Evolutionary conservation across 2,113 vertebrate genomes (phyloP), one percentile per base, ranked within the genome.

Genomic region (Daubentonia madagascariensis): DNA sequence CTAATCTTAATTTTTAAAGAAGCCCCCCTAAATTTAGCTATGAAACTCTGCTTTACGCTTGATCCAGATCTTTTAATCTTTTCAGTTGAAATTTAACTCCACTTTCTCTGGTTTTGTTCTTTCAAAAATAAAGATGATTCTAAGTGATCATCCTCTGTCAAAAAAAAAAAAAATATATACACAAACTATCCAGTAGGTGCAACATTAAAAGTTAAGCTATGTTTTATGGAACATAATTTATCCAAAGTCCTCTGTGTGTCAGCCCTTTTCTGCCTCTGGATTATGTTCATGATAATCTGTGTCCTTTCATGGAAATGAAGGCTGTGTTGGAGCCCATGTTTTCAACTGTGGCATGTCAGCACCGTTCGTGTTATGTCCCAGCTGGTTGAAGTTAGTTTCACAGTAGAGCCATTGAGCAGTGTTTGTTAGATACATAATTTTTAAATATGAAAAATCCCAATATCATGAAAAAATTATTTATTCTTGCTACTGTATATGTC

Each of bases 381-480:
- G 72, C 78, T 96, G 78, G 78, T 54, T 80, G 84, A 80, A 35
- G 35, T 89, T 48, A 87, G 50, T 90, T 92, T 97, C 63, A 84
- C 22, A 78, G 68, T 45, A 52, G 28, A 90, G 61, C 30, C 78
- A 52, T 32, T 79, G 67, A 70, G 22, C 22, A 40, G 6, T 96
- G 70, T 83, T 98, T 96, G 78, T 93, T 85, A 81, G 50, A 78
- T 45, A 30, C 68, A 6, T 63, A 43, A 89, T 85, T 91, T 95
- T 97, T 73, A 97, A 95, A 89, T 86, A 61, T 8, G 11, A 89
- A 96, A 89, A 79, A 65, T 70, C 6, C 1, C n/a, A 63, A 88
- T 23, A 81, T 43, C 10, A 8, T 83, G 35, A 83, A 73, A 86
- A 45, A 86, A 89, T 50, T 70, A 20, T 11, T 96, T 65, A 84